Evolutionary conservation across 2,888 invertebrate species (phyloP).

Genomic region (Ditula angustiorana): DNA sequence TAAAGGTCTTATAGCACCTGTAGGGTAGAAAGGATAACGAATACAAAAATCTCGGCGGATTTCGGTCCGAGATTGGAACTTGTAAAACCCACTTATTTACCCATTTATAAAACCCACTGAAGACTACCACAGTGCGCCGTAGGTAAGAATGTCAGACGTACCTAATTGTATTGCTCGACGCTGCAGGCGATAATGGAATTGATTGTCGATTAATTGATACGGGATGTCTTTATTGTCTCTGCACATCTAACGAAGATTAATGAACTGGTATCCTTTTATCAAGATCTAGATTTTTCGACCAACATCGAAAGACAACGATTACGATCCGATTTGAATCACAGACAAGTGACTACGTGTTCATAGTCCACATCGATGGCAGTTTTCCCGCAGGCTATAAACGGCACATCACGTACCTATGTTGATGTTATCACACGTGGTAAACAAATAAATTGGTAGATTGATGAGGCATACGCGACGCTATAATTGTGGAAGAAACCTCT

Average conservation of each 20-base stretch:
- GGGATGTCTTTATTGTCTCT: not conserved
- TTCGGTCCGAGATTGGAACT: not conserved
- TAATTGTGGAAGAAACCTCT: slow-evolving; percentile 22
- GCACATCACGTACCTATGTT: not conserved
- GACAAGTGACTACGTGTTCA: not conserved
- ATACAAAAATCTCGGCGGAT: not conserved
- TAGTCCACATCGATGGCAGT: not conserved
- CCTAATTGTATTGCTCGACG: not conserved
- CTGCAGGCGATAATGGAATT: not conserved
- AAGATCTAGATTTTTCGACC: not conserved
- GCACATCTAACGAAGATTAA: not conserved
- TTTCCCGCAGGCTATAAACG: slow-evolving; percentile 3
- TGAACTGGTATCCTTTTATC: slow-evolving; percentile 8
- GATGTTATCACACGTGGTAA: slow-evolving; percentile 2
- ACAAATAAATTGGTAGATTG: slow-evolving; percentile 25
- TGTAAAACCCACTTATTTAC: no score
- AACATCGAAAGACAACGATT: not conserved
- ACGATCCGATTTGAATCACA: not conserved
- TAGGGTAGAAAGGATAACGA: not conserved
- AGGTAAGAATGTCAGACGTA: no score
- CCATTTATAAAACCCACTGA: no score
- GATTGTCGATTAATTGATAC: not conserved
- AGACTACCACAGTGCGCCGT: no score
- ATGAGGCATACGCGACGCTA: slow-evolving; percentile 5
- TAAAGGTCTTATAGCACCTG: not conserved